Percentiles rank a stretch among this genome's conserved stretches.
Evolutionary conservation across 2,113 vertebrate genomes (phyloP).

Genomic region (Turdus rufiventris): DNA sequence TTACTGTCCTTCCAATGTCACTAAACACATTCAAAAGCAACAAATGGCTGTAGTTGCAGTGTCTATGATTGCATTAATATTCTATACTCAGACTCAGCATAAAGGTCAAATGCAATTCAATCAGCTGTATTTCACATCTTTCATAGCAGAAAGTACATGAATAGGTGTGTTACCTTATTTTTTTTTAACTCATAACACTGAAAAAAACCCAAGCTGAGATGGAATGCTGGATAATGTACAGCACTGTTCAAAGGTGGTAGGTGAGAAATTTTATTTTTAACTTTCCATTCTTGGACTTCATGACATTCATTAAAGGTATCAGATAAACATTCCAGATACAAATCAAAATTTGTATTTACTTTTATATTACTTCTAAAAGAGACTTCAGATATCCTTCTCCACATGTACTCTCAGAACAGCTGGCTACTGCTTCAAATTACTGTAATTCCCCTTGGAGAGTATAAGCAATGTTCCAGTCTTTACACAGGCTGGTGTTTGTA

Average conservation of each 20-base stretch:
- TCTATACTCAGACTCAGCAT: not conserved
- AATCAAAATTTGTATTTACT: not conserved
- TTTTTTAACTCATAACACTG: not conserved
- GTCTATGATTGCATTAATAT: not conserved
- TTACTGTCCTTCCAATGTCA: not conserved
- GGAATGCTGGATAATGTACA: not conserved
- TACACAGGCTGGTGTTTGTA: not conserved
- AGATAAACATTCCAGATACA: not conserved
- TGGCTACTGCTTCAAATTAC: not conserved
- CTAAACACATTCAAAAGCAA: not conserved
- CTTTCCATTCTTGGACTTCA: not conserved
- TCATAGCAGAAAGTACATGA: not conserved
- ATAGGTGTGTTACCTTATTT: not conserved
- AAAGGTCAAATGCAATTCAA: constrained; percentile 18
- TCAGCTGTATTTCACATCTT: not conserved
- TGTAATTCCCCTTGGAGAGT: not conserved
- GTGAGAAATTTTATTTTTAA: not conserved
- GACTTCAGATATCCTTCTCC: not conserved
- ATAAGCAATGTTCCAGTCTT: not conserved
- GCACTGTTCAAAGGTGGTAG: not conserved
- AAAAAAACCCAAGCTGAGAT: not conserved
- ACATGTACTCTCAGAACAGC: not conserved
- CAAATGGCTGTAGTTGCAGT: not conserved
- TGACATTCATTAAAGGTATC: not conserved
- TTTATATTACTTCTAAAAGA: not conserved